A percentile compares a stretch with the other conserved stretches of the same genome.
These are phyloP conservation scores for Melinaea marsaeus DNA, from an alignment of 2,888 invertebrate species.

Conservation along the genomic window DNA sequence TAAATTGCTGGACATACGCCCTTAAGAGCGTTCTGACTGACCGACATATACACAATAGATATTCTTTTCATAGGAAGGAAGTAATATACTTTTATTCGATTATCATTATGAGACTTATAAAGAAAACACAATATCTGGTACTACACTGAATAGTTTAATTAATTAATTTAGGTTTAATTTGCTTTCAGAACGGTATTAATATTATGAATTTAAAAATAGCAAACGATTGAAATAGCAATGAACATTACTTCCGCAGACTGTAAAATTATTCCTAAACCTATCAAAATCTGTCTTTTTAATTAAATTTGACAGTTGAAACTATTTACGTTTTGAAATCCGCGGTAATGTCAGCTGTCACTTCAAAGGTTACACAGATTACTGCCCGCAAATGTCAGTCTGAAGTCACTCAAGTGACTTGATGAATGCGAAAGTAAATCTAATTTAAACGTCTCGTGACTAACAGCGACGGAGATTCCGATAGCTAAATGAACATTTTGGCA, in stretches of 20 bases:
- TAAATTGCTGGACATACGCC: background rate
- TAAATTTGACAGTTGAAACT: background rate
- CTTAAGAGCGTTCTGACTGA: slow-evolving; percentile 43
- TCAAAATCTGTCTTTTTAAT: background rate
- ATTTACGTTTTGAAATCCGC: slow-evolving; percentile 9
- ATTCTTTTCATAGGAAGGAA: slow-evolving; percentile 52
- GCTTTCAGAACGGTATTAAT: too few species aligned
- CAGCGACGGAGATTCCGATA: slow-evolving; percentile 1
- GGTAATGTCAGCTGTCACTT: slow-evolving; percentile 17
- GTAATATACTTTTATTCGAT: slow-evolving; percentile 65
- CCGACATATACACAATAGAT: slow-evolving; percentile 39
- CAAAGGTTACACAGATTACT: slow-evolving; percentile 19
- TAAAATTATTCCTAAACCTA: background rate
- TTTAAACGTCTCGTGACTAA: slow-evolving; percentile 11
- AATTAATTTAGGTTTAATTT: too few species aligned
- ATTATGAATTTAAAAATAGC: too few species aligned
- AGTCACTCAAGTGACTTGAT: slow-evolving; percentile 10
- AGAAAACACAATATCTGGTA: slow-evolving; percentile 27
- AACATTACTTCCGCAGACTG: too few species aligned
- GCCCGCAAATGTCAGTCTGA: slow-evolving; percentile 15
- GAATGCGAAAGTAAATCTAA: slow-evolving; percentile 18
- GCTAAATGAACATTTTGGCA: slow-evolving; percentile 1
- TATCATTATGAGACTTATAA: slow-evolving; percentile 46
- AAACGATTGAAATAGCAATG: too few species aligned
- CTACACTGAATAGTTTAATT: too few species aligned